phyloP scores from a whole-genome alignment of 2,113 vertebrate species.

The Craseonycteris thonglongyai region DNA sequence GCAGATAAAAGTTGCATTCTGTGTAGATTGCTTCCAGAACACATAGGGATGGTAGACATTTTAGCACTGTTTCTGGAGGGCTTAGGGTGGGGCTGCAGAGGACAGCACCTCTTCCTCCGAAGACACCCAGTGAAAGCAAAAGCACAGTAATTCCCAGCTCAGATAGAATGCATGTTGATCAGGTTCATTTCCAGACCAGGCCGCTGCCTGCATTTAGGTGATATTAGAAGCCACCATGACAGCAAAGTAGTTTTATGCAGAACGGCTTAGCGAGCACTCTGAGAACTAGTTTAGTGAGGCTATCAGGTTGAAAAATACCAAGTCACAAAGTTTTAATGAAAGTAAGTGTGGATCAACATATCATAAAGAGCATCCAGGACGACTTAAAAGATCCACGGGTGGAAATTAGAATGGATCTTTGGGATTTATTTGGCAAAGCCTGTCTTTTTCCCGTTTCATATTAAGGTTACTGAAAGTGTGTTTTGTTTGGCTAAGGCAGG shows the following conservation, averaged over 20 bases:
- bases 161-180: slow-evolving; percentile 76
- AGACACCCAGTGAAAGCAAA: slow-evolving; percentile 72
- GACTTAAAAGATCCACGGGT: slow-evolving; percentile 82
- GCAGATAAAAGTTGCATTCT: slow-evolving; percentile 75
- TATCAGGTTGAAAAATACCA: slow-evolving; percentile 81
- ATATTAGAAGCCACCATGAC: slow-evolving; percentile 82
- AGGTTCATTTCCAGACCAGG: slow-evolving; percentile 78
- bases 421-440: slow-evolving; percentile 84
- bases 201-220: slow-evolving; percentile 77
- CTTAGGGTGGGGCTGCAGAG: slow-evolving; percentile 50
- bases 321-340: slow-evolving; percentile 84
- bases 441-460: slow-evolving; percentile 75
- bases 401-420: slow-evolving; percentile 86
- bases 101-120: slow-evolving; percentile 75
- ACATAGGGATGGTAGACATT: slow-evolving; percentile 79
- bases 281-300: slow-evolving; percentile 82
- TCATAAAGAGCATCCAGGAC: slow-evolving; percentile 82
- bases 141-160: slow-evolving; percentile 76
- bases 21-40: slow-evolving; percentile 81
- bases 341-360: slow-evolving; percentile 81
- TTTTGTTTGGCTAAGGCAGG: slow-evolving; percentile 82
- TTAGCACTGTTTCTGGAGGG: slow-evolving; percentile 78
- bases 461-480: slow-evolving; percentile 77
- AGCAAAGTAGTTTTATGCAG: slow-evolving; percentile 82
- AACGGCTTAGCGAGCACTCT: slow-evolving; percentile 80